Base-by-base conservation (phyloP, 1,140 invertebrate genomes). In the Phocides pigmalion region DNA sequence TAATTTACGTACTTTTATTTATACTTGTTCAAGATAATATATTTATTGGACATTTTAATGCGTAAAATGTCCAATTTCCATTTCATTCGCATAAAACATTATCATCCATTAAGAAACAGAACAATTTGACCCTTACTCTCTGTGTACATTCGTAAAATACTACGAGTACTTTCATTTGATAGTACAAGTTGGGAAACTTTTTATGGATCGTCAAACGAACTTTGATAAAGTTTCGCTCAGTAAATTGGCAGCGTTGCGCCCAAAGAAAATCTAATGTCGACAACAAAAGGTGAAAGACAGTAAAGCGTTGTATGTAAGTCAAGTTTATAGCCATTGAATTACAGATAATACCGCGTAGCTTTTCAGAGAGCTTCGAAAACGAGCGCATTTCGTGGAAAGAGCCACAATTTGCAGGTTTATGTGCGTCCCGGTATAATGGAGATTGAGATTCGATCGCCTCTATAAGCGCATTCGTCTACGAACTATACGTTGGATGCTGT, bases 241-340 rank as follows among this genome's bases (percentile, higher is more conserved):
- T 53, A 53, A 53, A 37, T 37, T 53, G 4, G 28, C 16, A 22
- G 32, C 15, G 32, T n/a, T 32, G 28, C n/a, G 28, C 32, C 32
- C 49, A 8, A 49, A 6, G 49, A 53, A 35, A 53, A 53, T 3
- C 32, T 37, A 20, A 53, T 53, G 25, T n/a, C 15, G 32, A 53
- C 32, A 53, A 17, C 41, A 42, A 42, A 42, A 42, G 16, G 41
- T 42, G 41, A 53, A 53, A 53, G 11, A 53, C n/a, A 28, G n/a
- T 28, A 53, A 53, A 53, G 28, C 11, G 5, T 53, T 39, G 14
- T 19, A 11, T 35, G 17, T 53, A 53, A 53, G 50, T 53, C 28
- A 39, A 53, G 50, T 53, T 53, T 53, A 53, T 53, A 39, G 50
- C 32, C 53, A 17, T 44, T 58, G 53, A 58, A 44, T 58, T 37